phyloP scores from a whole-genome alignment of 1,140 invertebrate genomes.

The Galendromus occidentalis region DNA sequence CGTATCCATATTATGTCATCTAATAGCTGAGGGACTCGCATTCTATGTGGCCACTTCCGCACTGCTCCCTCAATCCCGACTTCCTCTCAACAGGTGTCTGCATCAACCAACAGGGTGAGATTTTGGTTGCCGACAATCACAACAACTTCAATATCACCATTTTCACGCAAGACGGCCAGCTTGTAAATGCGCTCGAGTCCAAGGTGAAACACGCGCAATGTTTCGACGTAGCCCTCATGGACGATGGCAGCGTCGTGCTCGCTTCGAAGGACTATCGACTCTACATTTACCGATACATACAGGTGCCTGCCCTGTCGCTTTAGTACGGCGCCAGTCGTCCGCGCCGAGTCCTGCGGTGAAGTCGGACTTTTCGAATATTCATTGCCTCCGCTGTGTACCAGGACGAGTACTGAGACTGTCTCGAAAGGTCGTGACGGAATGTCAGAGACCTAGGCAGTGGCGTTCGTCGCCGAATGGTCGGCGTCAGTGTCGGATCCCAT shows the following conservation, averaged over 20 bases:
- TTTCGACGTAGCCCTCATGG: constrained; percentile 96
- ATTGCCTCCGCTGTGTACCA: no score
- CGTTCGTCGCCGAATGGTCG: no score
- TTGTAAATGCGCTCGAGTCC: constrained; percentile 87
- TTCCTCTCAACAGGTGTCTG: constrained; percentile 40
- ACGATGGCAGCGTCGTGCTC: constrained; percentile 93
- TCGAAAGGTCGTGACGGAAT: no score
- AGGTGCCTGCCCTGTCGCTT: not conserved
- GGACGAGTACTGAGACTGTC: no score
- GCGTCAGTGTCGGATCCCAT: no score
- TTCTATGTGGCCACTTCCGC: no score
- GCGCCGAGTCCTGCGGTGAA: no score
- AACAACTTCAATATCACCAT: constrained; percentile 99
- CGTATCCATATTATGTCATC: no score
- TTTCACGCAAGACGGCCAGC: constrained; percentile 82
- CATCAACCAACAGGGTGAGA: constrained; percentile 85
- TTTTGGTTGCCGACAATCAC: constrained; percentile 96
- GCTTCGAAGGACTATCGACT: constrained; percentile 96
- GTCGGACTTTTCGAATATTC: no score
- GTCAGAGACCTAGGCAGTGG: no score
- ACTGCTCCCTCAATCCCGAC: no score
- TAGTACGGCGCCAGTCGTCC: not conserved
- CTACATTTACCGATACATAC: constrained; percentile 82
- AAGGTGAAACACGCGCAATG: constrained; percentile 99
- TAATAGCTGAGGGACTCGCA: no score